Percentiles rank a stretch among this genome's conserved stretches.
Conservation (phyloP, 2,113 vertebrate species). For the Aphelocoma coerulescens region DNA sequence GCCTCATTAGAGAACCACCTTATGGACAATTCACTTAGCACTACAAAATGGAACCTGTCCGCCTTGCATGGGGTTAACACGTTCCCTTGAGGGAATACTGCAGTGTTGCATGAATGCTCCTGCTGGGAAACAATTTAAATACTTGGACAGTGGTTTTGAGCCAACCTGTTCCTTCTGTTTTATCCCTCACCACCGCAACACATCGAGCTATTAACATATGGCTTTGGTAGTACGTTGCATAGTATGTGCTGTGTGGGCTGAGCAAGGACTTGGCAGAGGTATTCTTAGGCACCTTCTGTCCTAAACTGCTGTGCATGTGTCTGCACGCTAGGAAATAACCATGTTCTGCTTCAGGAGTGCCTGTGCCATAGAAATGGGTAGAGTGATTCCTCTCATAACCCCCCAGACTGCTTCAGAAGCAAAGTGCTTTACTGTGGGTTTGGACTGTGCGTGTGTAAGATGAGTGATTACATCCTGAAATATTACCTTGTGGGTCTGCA, state of each 20-base stretch:
- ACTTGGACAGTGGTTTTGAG: background rate
- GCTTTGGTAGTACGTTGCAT: background rate
- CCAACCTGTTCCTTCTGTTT: background rate
- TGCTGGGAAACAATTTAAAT: background rate
- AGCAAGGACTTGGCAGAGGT: slow-evolving; percentile 36
- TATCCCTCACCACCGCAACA: background rate
- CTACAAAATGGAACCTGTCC: background rate
- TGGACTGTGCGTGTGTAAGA: background rate
- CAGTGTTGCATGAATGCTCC: background rate
- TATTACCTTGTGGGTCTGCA: background rate
- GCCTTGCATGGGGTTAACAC: background rate
- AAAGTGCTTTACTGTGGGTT: background rate
- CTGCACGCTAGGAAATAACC: background rate
- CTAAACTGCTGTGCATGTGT: background rate
- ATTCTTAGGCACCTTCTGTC: slow-evolving; percentile 48
- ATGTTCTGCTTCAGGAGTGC: background rate
- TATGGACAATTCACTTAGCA: background rate
- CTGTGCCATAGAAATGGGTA: background rate
- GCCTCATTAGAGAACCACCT: background rate
- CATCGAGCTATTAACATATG: background rate
- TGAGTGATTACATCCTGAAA: background rate
- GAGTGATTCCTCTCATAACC: background rate
- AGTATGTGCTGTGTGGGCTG: slow-evolving; percentile 19
- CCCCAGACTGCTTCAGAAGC: background rate
- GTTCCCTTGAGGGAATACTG: background rate